Evolutionary conservation across 2,113 vertebrate genomes (phyloP), one percentile per base, ranked within the genome.

Genomic region (Elanoides forficatus): DNA sequence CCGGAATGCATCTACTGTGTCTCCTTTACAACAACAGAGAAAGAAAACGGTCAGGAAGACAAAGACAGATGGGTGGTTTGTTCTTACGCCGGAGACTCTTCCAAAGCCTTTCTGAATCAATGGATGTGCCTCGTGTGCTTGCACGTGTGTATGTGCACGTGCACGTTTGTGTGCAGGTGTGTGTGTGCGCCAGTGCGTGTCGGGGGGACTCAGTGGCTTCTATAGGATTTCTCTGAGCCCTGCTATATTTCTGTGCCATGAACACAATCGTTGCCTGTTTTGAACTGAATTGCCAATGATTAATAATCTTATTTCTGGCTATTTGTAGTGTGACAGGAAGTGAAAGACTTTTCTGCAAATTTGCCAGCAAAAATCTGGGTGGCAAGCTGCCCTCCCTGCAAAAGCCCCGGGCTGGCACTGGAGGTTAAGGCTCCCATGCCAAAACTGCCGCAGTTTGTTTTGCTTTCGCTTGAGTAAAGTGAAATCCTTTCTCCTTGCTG

Each of bases 71-170:
- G 11, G 18, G 21, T 20, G 25, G 38, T 9, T 11, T 23, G 42
- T 12, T 29, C 26, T n/a, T 26, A 36, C 10, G 8, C 59, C 7
- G 3, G 23, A 60, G 56, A 5, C 13, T 15, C 47, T 42, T 52
- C 62, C 15, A 16, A 15, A 59, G n/a, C 52, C 48, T 19, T 8
- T 45, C 29, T 26, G 45, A 10, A 3, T 8, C 29, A 0, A 1
- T 3, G 50, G 47, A 2, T 9, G 55, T 18, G 66, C 43, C 9
- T 1, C 0, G 6, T 4, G 32, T 12, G 9, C 17, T 12, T 1
- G 60, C n/a, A 72, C 6, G 1, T 2, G 3, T 4, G 17, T 6
- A 9, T 1, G 14, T 12, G 36, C 20, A 3, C 0, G 1, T 19
- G 52, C 14, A 2, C 1, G 59, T 18, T 3, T 3, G 4, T 13